Conservation (phyloP, 2,113 vertebrate species). For the Spilogale gracilis region DNA sequence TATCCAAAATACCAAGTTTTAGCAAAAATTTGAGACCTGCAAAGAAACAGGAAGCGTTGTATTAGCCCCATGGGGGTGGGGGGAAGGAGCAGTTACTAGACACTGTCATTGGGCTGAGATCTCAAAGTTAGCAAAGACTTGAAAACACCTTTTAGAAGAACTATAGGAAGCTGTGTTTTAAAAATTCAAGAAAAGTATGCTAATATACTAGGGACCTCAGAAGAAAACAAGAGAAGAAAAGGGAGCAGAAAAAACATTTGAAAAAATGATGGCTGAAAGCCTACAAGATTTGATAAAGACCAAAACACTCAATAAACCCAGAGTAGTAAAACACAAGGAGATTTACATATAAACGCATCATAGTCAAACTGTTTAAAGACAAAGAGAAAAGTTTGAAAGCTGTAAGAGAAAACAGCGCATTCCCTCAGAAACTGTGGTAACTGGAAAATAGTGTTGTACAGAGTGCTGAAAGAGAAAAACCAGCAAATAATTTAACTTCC, state of each 20-base stretch:
- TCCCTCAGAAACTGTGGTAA: neutral
- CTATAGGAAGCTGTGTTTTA: conserved; percentile 8
- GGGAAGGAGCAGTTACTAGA: neutral
- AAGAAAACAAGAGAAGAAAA: neutral
- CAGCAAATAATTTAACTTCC: neutral
- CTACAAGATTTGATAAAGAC: neutral
- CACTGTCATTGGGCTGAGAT: neutral
- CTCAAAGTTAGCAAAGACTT: conserved; percentile 18
- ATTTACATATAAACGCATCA: neutral
- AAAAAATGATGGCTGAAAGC: conserved; percentile 30
- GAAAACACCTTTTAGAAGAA: neutral
- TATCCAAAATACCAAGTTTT: neutral
- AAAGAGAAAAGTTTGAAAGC: neutral
- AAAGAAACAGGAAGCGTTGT: neutral
- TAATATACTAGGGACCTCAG: neutral
- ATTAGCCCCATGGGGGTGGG: neutral
- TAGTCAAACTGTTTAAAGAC: neutral
- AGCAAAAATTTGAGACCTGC: neutral
- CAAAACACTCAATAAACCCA: neutral
- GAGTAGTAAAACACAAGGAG: conserved; percentile 7
- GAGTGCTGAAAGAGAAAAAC: neutral
- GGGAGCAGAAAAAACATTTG: neutral
- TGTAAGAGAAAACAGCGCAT: neutral
- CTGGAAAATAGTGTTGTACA: neutral
- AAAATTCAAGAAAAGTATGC: neutral